phyloP scores from a whole-genome alignment of 2,888 invertebrate genomes.

The Perizoma flavofasciatum region DNA sequence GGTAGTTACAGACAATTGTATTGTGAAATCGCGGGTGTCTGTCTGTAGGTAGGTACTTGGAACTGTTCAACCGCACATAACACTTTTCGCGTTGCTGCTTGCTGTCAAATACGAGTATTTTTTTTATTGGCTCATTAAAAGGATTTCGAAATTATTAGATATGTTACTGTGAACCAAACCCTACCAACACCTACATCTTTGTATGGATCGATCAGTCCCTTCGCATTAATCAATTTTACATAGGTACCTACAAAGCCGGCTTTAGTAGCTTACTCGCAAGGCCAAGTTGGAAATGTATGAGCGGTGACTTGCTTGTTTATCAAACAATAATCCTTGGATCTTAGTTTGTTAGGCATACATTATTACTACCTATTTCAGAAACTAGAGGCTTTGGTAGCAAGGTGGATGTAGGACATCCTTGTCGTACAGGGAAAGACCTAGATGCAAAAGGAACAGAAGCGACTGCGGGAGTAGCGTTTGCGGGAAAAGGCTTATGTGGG shows the following conservation, averaged over 20 bases:
- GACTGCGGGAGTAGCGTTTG: no score
- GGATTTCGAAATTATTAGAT: neutral
- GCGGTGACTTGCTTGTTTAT: conserved; percentile 32
- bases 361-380: neutral
- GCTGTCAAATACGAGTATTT: neutral
- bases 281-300: conserved; percentile 37
- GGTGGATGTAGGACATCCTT: no score
- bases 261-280: conserved; percentile 33
- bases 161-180: neutral
- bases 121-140: neutral
- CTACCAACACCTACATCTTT: conserved; percentile 5
- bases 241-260: conserved; percentile 24
- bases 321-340: conserved; percentile 28
- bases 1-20: no score
- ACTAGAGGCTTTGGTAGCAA: no score
- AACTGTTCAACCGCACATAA: conserved; percentile 1
- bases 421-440: no score
- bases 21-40: no score
- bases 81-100: neutral
- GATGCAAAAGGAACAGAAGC: no score
- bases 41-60: no score
- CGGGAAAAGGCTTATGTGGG: no score
- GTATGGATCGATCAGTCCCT: conserved; percentile 21
- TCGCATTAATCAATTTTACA: conserved; percentile 37
- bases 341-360: conserved; percentile 21